Evolutionary conservation across 2,113 vertebrate species (phyloP).

Genomic region (Trinectes maculatus): DNA sequence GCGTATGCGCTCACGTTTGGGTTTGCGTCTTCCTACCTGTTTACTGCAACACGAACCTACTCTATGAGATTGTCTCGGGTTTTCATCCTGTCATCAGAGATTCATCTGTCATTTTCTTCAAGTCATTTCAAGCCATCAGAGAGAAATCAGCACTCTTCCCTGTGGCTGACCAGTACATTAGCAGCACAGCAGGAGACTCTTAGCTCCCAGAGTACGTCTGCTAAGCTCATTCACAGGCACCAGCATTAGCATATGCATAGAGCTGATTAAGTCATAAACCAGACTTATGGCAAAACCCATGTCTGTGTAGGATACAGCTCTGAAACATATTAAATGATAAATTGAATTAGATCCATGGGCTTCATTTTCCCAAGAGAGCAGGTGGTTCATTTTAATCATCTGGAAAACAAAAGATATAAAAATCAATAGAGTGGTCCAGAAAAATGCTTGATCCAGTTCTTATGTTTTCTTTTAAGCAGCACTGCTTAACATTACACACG

Average conservation of each 20-base stretch:
- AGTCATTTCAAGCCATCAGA: constrained; percentile 53
- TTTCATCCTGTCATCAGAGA: constrained; percentile 48
- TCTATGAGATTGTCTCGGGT: constrained; percentile 33
- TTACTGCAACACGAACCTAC: constrained; percentile 1
- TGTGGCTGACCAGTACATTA: constrained; percentile 74
- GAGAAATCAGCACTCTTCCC: constrained; percentile 60
- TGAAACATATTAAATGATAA: constrained; percentile 32
- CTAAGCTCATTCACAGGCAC: constrained; percentile 51
- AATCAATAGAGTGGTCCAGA: not conserved
- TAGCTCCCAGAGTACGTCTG: constrained; percentile 57
- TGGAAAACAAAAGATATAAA: constrained; percentile 14
- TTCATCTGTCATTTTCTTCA: constrained; percentile 63
- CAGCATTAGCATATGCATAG: constrained; percentile 63
- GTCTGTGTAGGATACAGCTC: constrained; percentile 11
- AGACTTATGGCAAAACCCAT: constrained; percentile 36
- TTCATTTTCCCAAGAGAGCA: constrained; percentile 10
- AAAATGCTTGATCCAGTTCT: too few relatives aligned
- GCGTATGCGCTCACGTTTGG: not conserved
- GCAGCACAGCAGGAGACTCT: constrained; percentile 64
- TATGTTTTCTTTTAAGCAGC: too few relatives aligned
- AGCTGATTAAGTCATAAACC: constrained; percentile 54
- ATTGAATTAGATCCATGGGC: constrained; percentile 23
- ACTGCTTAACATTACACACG: too few relatives aligned
- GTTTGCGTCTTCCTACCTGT: not conserved
- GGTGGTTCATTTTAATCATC: constrained; percentile 1